phyloP scores from a whole-genome alignment of 2,888 invertebrate species.

The Limnephilus rhombicus region DNA sequence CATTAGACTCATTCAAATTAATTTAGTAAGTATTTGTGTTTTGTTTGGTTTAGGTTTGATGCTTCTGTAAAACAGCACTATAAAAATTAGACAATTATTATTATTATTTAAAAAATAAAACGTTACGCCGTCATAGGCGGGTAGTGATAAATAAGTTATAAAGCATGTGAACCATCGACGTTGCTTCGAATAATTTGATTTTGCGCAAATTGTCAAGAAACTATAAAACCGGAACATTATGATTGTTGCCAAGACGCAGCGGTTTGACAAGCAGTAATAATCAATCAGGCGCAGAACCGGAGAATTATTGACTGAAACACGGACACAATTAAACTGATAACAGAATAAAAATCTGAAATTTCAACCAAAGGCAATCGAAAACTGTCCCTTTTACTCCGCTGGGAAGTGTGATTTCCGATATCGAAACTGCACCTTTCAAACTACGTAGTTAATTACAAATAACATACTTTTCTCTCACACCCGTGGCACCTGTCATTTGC shows the following conservation, averaged over 20 bases:
- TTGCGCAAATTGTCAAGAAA: not conserved
- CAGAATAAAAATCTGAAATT: not conserved
- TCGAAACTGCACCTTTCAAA: not conserved
- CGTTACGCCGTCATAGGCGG: not conserved
- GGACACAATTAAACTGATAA: not conserved
- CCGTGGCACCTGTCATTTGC: slow-evolving; percentile 28
- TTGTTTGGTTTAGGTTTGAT: not conserved
- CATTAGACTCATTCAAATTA: not conserved
- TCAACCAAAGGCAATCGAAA: not conserved
- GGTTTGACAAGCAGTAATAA: not conserved
- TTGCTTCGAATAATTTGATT: not conserved
- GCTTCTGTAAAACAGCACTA: not conserved
- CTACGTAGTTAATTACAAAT: slow-evolving; percentile 15
- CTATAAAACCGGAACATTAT: not conserved
- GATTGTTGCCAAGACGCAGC: not conserved
- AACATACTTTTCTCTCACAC: slow-evolving; percentile 19
- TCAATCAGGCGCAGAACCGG: not conserved
- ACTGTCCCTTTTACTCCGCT: not conserved
- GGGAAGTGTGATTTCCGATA: not conserved
- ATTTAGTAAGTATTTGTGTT: not conserved
- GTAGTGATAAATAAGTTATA: not conserved
- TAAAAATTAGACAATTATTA: not conserved
- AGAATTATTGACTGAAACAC: not conserved
- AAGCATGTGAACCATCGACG: not conserved
- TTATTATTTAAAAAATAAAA: slow-evolving; percentile 2